Evolutionary conservation across 2,888 invertebrate species (phyloP).

Genomic region (Eumerus sabulonum): DNA sequence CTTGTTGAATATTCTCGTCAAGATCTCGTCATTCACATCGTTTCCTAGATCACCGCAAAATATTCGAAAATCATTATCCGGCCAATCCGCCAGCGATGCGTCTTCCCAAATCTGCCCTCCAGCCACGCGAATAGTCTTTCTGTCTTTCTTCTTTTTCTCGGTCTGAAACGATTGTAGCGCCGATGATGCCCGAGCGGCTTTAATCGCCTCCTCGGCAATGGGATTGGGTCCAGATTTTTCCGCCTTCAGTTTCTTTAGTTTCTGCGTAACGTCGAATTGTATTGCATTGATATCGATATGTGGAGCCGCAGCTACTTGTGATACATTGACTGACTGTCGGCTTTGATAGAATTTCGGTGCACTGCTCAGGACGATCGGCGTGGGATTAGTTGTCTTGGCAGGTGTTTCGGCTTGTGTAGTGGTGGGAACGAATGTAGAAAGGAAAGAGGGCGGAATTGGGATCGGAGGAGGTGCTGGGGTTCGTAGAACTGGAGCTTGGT

Average conservation of each 20-base stretch:
- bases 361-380: constrained; percentile 84
- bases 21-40: constrained; percentile 98
- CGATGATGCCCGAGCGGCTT: constrained; percentile 82
- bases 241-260: constrained; percentile 83
- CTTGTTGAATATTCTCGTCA: constrained; percentile 97
- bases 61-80: constrained; percentile 98
- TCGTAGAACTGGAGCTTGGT: constrained; percentile 76
- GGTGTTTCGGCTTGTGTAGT: constrained; percentile 54
- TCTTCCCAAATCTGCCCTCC: constrained; percentile 99
- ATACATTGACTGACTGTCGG: constrained; percentile 79
- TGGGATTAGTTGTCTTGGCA: constrained; percentile 74
- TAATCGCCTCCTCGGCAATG: constrained; percentile 83
- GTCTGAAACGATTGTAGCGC: constrained; percentile 81
- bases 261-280: constrained; percentile 81
- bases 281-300: constrained; percentile 80
- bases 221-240: constrained; percentile 84
- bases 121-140: constrained; percentile 89
- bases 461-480: constrained; percentile 75
- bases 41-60: constrained; percentile 99
- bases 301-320: constrained; percentile 74
- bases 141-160: constrained; percentile 79
- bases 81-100: constrained; percentile 95
- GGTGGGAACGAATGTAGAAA: constrained; percentile 78
- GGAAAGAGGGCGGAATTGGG: constrained; percentile 77
- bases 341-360: constrained; percentile 85